Evolutionary conservation across 2,888 invertebrate species (phyloP).

Genomic region (Hypsopygia costalis): DNA sequence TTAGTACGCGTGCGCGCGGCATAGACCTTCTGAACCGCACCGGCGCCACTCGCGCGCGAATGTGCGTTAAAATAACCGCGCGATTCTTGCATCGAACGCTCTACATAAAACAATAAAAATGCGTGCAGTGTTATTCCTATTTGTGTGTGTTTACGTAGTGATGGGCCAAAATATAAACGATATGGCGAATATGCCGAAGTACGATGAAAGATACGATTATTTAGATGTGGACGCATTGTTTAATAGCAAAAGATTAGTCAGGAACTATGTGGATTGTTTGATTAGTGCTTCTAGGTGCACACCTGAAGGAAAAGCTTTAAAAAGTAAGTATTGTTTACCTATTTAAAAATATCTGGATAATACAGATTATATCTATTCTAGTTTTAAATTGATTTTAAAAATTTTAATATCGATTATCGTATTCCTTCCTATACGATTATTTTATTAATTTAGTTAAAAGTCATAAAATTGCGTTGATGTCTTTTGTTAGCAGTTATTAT

Average conservation of each 20-base stretch:
- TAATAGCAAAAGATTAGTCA: conserved; percentile 84
- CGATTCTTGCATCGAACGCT: conserved; percentile 2
- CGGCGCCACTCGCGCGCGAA: conserved; percentile 8
- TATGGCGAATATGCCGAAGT: conserved; percentile 63
- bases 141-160: conserved; percentile 45
- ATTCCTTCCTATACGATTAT: too few relatives aligned
- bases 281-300: conserved; percentile 84
- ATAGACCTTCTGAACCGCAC: conserved; percentile 6
- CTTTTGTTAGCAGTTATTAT: too few relatives aligned
- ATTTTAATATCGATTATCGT: too few relatives aligned
- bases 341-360: too few relatives aligned
- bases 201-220: conserved; percentile 83
- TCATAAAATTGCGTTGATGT: too few relatives aligned
- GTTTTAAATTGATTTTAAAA: too few relatives aligned
- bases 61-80: conserved; percentile 3
- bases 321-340: conserved; percentile 86
- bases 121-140: conserved; percentile 48
- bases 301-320: conserved; percentile 86
- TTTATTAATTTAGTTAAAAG: too few relatives aligned
- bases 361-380: too few relatives aligned
- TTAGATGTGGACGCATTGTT: conserved; percentile 85
- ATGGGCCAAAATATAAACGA: conserved; percentile 51
- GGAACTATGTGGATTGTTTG: conserved; percentile 86
- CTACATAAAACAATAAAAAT: conserved; percentile 22
- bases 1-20: conserved; percentile 2